A percentile compares a stretch with the other conserved stretches of the same genome.
Conservation (phyloP, 2,113 vertebrate genomes). For the Forbesichthys papilliferus region DNA sequence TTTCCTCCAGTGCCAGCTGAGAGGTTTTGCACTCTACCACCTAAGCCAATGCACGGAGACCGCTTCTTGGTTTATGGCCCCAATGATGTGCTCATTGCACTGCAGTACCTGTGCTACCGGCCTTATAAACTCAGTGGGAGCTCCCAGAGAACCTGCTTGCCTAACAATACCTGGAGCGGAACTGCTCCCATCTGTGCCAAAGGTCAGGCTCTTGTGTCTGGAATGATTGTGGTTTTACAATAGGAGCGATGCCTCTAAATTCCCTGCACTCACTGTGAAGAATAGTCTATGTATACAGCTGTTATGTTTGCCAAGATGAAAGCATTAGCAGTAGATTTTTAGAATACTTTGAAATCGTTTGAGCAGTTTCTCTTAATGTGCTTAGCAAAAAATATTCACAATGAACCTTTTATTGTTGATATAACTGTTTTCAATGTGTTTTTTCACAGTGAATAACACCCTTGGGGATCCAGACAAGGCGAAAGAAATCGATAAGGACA, state of each 20-base stretch:
- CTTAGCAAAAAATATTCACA: constrained; percentile 10
- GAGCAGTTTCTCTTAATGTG: background rate
- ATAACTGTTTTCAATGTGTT: constrained; percentile 8
- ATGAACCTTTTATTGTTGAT: background rate
- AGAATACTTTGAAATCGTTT: background rate
- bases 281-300: background rate
- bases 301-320: background rate
- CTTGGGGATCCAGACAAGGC: constrained; percentile 53
- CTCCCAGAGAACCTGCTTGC: constrained; percentile 86
- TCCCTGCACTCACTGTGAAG: background rate
- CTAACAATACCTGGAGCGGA: constrained; percentile 89
- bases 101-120: constrained; percentile 91
- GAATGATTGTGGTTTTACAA: background rate
- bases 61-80: constrained; percentile 87
- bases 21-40: constrained; percentile 83
- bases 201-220: constrained; percentile 73
- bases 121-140: constrained; percentile 87
- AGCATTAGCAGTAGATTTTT: background rate
- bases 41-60: constrained; percentile 86
- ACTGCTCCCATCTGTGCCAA: constrained; percentile 87
- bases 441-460: constrained; percentile 68
- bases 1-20: constrained; percentile 80
- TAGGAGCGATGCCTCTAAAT: background rate
- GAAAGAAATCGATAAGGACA: constrained; percentile 37
- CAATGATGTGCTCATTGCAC: constrained; percentile 82